Evolutionary conservation across 92 coral and sea anemone genomes (phyloP).

Genomic region (Zoanthus gigantus): DNA sequence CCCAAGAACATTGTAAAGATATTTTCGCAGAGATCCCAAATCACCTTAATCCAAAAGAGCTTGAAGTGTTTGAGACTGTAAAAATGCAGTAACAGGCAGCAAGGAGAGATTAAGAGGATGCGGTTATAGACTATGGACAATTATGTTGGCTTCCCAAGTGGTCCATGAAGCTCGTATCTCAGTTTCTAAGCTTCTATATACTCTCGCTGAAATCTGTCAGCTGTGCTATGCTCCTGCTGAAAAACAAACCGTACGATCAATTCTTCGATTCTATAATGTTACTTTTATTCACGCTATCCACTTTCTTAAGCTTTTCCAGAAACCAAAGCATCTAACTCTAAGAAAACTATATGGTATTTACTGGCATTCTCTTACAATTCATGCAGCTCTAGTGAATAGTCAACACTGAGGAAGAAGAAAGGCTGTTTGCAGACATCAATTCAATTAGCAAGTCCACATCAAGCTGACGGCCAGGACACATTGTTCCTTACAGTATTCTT

Average conservation of each 20-base stretch:
- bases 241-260: constrained; percentile 53
- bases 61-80: constrained; percentile 9
- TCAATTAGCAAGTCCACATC: constrained; percentile 44
- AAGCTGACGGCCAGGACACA: constrained; percentile 39
- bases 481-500: constrained; percentile 34
- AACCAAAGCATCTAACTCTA: constrained; percentile 47
- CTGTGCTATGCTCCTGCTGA: constrained; percentile 61
- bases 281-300: constrained; percentile 46
- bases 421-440: constrained; percentile 37
- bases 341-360: constrained; percentile 58
- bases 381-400: constrained; percentile 58
- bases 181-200: background rate
- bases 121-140: background rate
- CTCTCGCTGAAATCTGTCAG: constrained; percentile 20
- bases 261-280: constrained; percentile 59
- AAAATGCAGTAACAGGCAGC: constrained; percentile 26
- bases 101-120: constrained; percentile 20
- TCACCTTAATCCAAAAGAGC: background rate
- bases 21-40: constrained; percentile 13
- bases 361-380: constrained; percentile 60
- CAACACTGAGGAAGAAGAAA: constrained; percentile 44
- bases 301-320: constrained; percentile 23
- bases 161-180: constrained; percentile 6
- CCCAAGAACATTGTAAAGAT: constrained; percentile 7
- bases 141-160: constrained; percentile 15